These are phyloP conservation scores for Allacma fusca DNA, from an alignment of 2,888 invertebrate genomes.

Conservation along the genomic window DNA sequence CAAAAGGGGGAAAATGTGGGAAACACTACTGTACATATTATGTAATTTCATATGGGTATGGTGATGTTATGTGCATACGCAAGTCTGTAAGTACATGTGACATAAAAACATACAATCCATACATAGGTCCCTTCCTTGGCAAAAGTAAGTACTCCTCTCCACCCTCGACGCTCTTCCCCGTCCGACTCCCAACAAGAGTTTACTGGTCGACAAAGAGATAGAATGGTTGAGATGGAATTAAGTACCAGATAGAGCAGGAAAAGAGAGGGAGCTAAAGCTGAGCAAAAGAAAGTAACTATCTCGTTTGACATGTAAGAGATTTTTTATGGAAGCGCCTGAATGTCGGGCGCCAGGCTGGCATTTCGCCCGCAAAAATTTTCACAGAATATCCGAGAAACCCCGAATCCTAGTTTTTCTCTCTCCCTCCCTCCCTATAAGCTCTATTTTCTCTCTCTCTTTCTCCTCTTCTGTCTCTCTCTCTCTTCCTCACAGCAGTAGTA, in stretches of 20 bases:
- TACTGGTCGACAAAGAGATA: not conserved
- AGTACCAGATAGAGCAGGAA: not conserved
- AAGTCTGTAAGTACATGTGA: no score
- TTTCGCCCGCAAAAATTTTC: conserved; percentile 61
- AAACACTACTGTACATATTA: no score
- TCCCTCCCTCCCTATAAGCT: not conserved
- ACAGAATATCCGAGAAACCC: conserved; percentile 31
- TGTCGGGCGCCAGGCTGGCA: conserved; percentile 62
- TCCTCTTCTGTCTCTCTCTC: conserved; percentile 3
- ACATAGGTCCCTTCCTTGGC: no score
- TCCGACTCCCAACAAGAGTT: not conserved
- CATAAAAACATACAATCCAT: no score
- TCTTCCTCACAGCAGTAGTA: not conserved
- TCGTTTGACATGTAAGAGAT: conserved; percentile 54
- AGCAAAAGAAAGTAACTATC: conserved; percentile 40
- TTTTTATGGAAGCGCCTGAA: conserved; percentile 61
- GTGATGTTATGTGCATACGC: no score
- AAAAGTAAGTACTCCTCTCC: not conserved
- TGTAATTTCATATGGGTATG: no score
- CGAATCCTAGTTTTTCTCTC: conserved; percentile 40
- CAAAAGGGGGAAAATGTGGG: no score
- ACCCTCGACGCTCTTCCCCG: not conserved
- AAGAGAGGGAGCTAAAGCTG: conserved; percentile 3
- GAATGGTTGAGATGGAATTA: conserved; percentile 2
- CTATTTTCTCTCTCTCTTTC: conserved; percentile 11